phyloP scores from a whole-genome alignment of 2,888 invertebrate species.

The Axea sp. region DNA sequence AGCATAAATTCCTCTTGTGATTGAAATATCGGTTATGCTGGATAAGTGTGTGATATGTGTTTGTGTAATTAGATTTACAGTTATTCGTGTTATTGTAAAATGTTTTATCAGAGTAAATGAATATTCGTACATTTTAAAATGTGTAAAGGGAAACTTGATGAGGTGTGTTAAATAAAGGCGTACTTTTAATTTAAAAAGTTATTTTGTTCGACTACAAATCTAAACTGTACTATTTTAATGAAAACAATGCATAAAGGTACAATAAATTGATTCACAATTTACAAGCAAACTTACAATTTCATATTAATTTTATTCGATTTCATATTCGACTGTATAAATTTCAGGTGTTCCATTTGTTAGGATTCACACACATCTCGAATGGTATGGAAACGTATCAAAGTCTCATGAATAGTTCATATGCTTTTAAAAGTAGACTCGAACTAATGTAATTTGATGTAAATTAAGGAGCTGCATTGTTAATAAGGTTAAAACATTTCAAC shows the following conservation, averaged over 20 bases:
- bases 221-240: no score
- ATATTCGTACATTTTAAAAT: not conserved
- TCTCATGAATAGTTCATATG: slow-evolving; percentile 6
- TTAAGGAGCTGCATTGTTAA: not conserved
- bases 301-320: not conserved
- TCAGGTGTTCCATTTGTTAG: no score
- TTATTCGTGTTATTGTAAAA: not conserved
- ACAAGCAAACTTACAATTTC: no score
- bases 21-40: not conserved
- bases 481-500: not conserved
- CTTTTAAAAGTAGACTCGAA: not conserved
- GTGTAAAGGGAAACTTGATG: no score
- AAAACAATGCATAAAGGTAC: no score
- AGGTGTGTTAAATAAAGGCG: no score
- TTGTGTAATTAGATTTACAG: slow-evolving; percentile 1
- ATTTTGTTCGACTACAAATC: no score
- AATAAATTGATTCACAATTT: no score
- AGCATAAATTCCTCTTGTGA: not conserved
- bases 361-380: not conserved
- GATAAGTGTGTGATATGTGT: not conserved
- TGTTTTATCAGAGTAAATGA: not conserved
- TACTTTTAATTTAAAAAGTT: no score
- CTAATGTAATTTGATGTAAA: slow-evolving; percentile 4
- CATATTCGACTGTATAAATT: not conserved
- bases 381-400: no score